Base-by-base conservation (phyloP, 2,888 invertebrate genomes). In the Sepiola atlantica region DNA sequence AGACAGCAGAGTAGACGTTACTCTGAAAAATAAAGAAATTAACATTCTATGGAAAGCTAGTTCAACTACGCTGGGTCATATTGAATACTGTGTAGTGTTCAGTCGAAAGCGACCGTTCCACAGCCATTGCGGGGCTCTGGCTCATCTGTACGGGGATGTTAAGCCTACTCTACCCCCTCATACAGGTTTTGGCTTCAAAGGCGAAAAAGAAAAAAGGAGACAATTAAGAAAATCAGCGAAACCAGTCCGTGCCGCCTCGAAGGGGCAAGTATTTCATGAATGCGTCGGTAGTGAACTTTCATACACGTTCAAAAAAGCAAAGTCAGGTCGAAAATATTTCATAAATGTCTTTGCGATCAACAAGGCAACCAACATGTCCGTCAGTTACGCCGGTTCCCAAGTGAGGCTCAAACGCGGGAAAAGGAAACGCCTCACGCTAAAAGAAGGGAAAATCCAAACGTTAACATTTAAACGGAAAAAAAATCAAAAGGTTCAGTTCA, bases 341-440 rank as follows among this genome's bases (percentile, higher is more conserved):
- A 97, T 98, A 94, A 98, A 98, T 96, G 97, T 98, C 35, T 98
- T 98, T 96, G 98, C 98, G 6, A 97, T 98, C 45, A 98, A 98
- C 95, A 97, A 96, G 92, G 96, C 97, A 91, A 98, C 98, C 14
- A 98, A 98, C 95, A 97, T 98, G 61, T 98, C 98, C 28, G 97
- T 98, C 95, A 97, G 97, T 0, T 98, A 98, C 95, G 97, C 97
- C n/a, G 97, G 97, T 91, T 94, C 96, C 4, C 95, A 90, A 35
- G 95, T 96, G 28, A 96, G 95, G 94, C 96, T 96, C 24, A 96
- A 95, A 35, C 94, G 94, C 91, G 94, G 95, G 93, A 95, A 95
- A 94, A 94, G 95, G 45, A 93, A 57, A 54, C 92, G 94, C 55
- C 93, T 95, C 93, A 94, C 95, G 45, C 94, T 96, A 35, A 95